Conservation (phyloP, 92 coral and sea anemone genomes). For the Bergia sp. region DNA sequence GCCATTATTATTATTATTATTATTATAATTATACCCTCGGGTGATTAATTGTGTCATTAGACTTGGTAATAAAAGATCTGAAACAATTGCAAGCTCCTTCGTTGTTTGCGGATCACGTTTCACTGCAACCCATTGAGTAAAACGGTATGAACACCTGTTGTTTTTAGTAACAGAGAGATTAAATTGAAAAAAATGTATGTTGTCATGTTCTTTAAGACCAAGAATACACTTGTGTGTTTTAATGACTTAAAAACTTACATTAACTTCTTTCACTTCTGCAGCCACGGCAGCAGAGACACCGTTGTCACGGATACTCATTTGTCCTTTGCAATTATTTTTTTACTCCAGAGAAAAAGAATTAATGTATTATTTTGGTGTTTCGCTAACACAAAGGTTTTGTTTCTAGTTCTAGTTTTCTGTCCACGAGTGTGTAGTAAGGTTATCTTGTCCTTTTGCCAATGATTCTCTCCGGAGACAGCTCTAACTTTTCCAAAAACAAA, state of each 20-base stretch:
- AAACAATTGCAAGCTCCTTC: not conserved
- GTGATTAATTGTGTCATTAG: not conserved
- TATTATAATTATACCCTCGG: no score
- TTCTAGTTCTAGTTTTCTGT: not conserved
- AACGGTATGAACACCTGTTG: not conserved
- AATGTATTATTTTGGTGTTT: not conserved
- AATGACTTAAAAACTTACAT: no score
- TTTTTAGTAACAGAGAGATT: not conserved
- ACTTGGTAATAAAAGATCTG: not conserved
- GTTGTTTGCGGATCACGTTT: not conserved
- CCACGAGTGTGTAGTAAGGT: not conserved
- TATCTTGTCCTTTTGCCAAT: no score
- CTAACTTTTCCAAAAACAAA: not conserved
- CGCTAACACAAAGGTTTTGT: not conserved
- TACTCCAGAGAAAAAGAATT: not conserved
- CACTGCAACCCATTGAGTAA: not conserved
- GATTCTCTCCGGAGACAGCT: not conserved
- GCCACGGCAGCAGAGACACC: not conserved
- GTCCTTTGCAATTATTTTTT: not conserved
- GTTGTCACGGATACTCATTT: not conserved
- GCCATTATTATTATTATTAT: no score
- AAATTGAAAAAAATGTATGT: no score
- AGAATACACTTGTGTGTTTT: no score
- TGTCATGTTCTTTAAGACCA: no score
- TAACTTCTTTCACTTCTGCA: no score